Base-by-base conservation (phyloP, 1,140 invertebrate genomes). In the Hestina assimilis region DNA sequence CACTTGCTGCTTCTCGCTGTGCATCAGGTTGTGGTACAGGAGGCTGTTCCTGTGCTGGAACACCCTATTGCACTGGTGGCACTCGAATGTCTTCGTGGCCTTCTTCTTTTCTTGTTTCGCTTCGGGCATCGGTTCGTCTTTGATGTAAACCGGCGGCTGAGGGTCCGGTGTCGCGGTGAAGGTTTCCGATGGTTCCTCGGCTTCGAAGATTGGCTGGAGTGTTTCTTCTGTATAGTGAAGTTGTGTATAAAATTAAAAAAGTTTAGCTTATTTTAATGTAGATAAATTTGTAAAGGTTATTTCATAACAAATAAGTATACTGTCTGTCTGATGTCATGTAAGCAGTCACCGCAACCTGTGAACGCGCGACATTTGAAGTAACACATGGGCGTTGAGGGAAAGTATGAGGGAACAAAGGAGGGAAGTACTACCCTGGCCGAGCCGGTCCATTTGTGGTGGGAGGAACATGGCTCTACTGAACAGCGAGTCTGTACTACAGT, bases 31-130 rank as follows among this genome's bases (percentile, higher is more conserved):
- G 69, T 97, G 96, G 79, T 97, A 96, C 17, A 95, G 91, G 29
- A 96, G 83, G 33, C 95, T 96, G 83, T 96, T 97, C 42, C 93
- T 89, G 64, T 96, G 95, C 54, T 92, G 92, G 75, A 97, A 97
- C 17, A 93, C 91, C 45, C 94, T 85, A 9, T 91, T 89, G 65
- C 96, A 97, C 56, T 93, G 90, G 26, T 79, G 29, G 15, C 83
- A 85, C 21, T 74, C 65, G 50, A 78, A 81, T 3, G 43, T 55
- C 35, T 80, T 82, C 7, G 76, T 81, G 9, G 7, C n/a, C 2
- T 56, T 66, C 63, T 77, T 87, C 63, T 68, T 80, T 63, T 70
- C 81, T 21, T 43, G 51, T 1, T 47, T 42, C 1, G 12, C 35
- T 8, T 58, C 45, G 2, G 17, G 20, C 4, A 19, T 9, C 11